These are phyloP conservation scores for Diaperis boleti DNA, from an alignment of 2,888 invertebrate species.

Conservation along the genomic window DNA sequence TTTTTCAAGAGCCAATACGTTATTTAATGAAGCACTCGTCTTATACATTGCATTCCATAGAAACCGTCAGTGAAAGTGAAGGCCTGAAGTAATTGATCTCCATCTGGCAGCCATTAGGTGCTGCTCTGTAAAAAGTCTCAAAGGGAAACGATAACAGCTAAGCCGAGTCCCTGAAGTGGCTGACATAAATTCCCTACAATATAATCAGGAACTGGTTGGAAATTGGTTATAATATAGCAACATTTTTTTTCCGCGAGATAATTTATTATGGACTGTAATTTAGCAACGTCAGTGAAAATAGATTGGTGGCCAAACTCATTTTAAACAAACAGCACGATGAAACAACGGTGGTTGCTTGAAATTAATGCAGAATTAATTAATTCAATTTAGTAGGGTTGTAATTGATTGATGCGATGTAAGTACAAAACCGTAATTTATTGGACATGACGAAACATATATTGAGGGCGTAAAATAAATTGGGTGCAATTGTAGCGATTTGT, in stretches of 20 bases:
- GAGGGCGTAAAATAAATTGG: constrained; percentile 3
- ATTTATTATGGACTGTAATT: constrained; percentile 9
- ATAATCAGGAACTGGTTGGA: constrained; percentile 7
- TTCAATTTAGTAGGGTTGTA: constrained; percentile 1
- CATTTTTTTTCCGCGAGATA: neutral
- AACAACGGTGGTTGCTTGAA: constrained; percentile 3
- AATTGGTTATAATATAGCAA: constrained; percentile 6
- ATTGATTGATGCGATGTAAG: constrained; percentile 9
- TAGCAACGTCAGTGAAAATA: constrained; percentile 8
- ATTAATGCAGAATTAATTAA: constrained; percentile 12
- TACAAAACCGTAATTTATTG: constrained; percentile 8
- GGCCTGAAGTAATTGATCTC: constrained; percentile 20
- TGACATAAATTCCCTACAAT: constrained; percentile 10
- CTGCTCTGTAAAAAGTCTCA: constrained; percentile 22
- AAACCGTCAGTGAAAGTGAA: constrained; percentile 10
- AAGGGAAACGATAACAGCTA: constrained; percentile 22
- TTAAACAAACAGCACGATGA: neutral
- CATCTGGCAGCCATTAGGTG: constrained; percentile 20
- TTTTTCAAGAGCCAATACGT: neutral
- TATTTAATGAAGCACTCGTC: neutral
- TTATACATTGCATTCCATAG: constrained; percentile 4
- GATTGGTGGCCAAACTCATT: constrained; percentile 1
- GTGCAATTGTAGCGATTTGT: neutral
- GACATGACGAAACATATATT: neutral
- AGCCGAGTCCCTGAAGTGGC: constrained; percentile 12